phyloP scores from a whole-genome alignment of 2,888 invertebrate species.

The Ditylenchus weischeri region DNA sequence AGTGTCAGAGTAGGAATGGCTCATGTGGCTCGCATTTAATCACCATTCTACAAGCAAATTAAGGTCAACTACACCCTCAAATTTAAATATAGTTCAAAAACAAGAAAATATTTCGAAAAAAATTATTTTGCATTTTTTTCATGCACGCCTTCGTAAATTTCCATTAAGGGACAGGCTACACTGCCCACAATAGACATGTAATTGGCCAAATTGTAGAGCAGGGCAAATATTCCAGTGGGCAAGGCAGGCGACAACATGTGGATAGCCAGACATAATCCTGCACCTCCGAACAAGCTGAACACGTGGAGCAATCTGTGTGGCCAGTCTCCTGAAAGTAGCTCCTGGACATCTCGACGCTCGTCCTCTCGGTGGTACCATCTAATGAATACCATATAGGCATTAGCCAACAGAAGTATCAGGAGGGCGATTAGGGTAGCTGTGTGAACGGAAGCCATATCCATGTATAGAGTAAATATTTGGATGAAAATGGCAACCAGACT shows the following conservation, averaged over 20 bases:
- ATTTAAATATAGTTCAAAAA: too few relatives aligned
- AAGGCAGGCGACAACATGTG: conserved; percentile 4
- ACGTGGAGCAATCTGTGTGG: background rate
- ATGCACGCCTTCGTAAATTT: conserved; percentile 6
- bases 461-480: background rate
- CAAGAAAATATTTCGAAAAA: too few relatives aligned
- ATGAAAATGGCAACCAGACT: background rate
- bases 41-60: too few relatives aligned
- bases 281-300: background rate
- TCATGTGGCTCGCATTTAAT: too few relatives aligned
- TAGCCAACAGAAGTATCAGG: background rate
- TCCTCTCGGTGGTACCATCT: conserved; percentile 2
- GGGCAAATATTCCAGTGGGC: conserved; percentile 7
- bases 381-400: background rate
- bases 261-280: background rate
- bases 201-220: conserved; percentile 4
- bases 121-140: background rate
- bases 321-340: background rate
- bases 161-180: conserved; percentile 1
- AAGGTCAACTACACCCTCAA: too few relatives aligned
- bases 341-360: background rate
- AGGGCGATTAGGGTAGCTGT: background rate
- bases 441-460: background rate
- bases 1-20: too few relatives aligned
- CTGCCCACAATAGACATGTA: conserved; percentile 1